A percentile compares a stretch with the other conserved stretches of the same genome.
Evolutionary conservation across 2,113 vertebrate genomes (phyloP).

Genomic region (Psophia crepitans): DNA sequence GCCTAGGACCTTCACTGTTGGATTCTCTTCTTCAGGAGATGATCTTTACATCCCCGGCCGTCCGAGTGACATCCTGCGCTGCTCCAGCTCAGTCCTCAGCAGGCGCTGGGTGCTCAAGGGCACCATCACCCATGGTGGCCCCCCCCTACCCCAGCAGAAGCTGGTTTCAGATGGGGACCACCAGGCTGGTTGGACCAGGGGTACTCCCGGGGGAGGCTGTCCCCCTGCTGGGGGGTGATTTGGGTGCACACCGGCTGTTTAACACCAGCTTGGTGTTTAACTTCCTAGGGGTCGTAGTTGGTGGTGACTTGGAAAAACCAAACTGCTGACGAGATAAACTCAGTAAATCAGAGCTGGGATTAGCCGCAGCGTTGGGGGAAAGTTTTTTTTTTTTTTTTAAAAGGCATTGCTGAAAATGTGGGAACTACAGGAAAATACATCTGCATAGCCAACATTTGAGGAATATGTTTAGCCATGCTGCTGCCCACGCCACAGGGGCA

Average conservation of each 20-base stretch:
- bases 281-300: neutral
- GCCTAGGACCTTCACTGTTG: neutral
- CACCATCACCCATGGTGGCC: neutral
- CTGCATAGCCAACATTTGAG: neutral
- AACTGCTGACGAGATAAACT: neutral
- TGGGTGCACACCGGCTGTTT: neutral
- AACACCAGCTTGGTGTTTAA: neutral
- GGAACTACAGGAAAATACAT: neutral
- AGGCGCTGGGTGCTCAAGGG: neutral
- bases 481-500: neutral
- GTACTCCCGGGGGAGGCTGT: neutral
- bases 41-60: neutral
- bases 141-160: too few relatives aligned
- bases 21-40: neutral
- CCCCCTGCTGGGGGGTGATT: too few relatives aligned
- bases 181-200: neutral
- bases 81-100: neutral
- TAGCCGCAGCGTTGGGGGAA: neutral
- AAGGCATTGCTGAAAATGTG: neutral
- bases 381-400: neutral
- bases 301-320: neutral
- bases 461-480: rapidly evolving
- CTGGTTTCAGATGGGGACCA: neutral
- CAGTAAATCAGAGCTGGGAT: neutral
- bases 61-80: too few relatives aligned